Percentiles rank a stretch among this genome's conserved stretches.
phyloP scores from a whole-genome alignment of 2,113 vertebrate species.

The Phylloscopus whistleri region DNA sequence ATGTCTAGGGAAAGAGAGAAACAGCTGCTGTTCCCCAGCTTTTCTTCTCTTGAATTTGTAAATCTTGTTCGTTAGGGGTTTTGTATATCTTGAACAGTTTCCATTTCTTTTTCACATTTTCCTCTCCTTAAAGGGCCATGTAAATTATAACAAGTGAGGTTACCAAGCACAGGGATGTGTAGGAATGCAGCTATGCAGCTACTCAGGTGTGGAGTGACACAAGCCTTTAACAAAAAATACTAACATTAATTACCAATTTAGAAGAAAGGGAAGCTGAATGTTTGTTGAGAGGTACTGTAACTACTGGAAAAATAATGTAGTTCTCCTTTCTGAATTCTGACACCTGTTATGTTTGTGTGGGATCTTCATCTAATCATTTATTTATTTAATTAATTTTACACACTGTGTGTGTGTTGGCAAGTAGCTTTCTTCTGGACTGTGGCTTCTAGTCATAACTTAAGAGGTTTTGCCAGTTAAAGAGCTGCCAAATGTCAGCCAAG shows the following conservation, averaged over 20 bases:
- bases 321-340: not conserved
- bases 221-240: not conserved
- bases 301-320: not conserved
- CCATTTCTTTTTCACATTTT: not conserved
- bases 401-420: not conserved
- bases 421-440: not conserved
- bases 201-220: fast-evolving
- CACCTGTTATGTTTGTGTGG: not conserved
- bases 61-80: not conserved
- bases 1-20: not conserved
- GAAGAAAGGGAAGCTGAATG: not conserved
- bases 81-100: not conserved
- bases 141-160: not conserved
- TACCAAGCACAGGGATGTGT: not conserved
- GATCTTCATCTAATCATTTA: not conserved
- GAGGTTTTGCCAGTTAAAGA: not conserved
- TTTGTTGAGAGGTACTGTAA: not conserved
- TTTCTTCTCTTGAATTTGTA: not conserved
- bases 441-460: not conserved
- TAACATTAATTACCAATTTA: not conserved
- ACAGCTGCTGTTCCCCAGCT: not conserved
- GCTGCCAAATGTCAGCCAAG: not conserved
- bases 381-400: not conserved
- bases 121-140: not conserved
- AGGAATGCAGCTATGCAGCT: not conserved